A percentile compares a stretch with the other conserved stretches of the same genome.
phyloP scores from a whole-genome alignment of 2,113 vertebrate genomes.

The Salvelinus sp. region DNA sequence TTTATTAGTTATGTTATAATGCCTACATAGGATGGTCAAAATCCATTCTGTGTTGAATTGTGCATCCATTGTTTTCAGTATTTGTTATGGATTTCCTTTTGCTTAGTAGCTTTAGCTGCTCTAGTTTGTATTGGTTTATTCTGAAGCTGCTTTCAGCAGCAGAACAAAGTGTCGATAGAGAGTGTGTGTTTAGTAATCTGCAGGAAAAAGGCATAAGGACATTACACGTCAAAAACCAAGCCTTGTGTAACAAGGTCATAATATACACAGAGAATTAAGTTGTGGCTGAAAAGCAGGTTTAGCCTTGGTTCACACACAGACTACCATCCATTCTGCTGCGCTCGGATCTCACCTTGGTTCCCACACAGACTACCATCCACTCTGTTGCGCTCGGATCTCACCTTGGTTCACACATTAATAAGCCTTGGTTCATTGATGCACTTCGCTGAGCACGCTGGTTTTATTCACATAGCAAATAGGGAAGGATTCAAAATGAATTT shows the following conservation, averaged over 20 bases:
- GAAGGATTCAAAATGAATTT: neutral
- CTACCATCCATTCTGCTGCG: neutral
- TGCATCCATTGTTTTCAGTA: neutral
- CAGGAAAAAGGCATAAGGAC: neutral
- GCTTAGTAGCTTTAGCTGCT: neutral
- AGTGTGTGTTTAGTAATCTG: constrained; percentile 3
- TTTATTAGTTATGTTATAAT: too few species aligned
- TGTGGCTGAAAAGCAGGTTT: neutral
- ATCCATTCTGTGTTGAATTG: too few species aligned
- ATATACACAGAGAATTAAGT: neutral
- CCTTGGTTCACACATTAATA: neutral
- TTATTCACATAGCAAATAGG: neutral
- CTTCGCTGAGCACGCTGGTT: neutral
- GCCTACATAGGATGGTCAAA: too few species aligned
- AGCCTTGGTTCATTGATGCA: neutral
- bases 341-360: neutral
- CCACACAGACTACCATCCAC: neutral
- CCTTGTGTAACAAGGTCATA: neutral
- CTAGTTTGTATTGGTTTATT: neutral
- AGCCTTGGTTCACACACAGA: constrained; percentile 2
- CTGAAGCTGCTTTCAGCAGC: neutral
- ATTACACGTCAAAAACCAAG: neutral
- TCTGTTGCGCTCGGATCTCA: neutral
- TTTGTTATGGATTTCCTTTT: neutral
- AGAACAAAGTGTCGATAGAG: neutral